Evolutionary conservation across 2,113 vertebrate species (phyloP).

Genomic region (Pontoporia blainvillei): DNA sequence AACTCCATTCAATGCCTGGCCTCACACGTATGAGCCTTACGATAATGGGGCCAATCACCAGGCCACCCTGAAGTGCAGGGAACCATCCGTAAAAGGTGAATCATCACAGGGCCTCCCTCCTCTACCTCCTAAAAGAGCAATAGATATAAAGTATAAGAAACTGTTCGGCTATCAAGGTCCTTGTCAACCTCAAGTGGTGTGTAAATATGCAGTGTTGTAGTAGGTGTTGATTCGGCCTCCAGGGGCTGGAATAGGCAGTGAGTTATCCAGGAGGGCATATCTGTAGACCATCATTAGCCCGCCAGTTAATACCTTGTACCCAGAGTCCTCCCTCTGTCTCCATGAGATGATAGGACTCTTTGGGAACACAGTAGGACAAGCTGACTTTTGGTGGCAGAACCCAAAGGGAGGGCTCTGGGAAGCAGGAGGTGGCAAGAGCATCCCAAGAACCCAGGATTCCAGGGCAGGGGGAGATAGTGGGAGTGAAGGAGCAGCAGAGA

Average conservation of each 20-base stretch:
- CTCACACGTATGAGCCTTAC: accelerated
- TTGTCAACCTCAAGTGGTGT: not conserved
- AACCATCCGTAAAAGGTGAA: not conserved
- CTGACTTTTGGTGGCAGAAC: not conserved
- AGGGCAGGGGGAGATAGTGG: too few species aligned
- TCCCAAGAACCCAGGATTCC: not conserved
- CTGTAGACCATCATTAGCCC: accelerated
- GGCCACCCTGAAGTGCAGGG: not conserved
- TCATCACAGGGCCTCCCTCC: too few species aligned
- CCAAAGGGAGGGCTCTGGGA: not conserved
- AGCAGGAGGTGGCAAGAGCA: not conserved
- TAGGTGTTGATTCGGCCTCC: not conserved
- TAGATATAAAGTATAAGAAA: not conserved
- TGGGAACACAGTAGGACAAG: not conserved
- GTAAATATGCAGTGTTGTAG: accelerated
- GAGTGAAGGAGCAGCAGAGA: not conserved
- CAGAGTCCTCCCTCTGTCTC: not conserved
- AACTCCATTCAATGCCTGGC: not conserved
- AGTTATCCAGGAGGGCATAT: not conserved
- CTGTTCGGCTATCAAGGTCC: not conserved
- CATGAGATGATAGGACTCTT: not conserved
- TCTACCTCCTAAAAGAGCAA: not conserved
- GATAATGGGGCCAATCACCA: not conserved
- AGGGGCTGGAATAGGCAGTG: not conserved
- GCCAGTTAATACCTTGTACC: not conserved